Base-by-base conservation (phyloP, 2,888 invertebrate species). In the Dyspetes luteomarginatus region DNA sequence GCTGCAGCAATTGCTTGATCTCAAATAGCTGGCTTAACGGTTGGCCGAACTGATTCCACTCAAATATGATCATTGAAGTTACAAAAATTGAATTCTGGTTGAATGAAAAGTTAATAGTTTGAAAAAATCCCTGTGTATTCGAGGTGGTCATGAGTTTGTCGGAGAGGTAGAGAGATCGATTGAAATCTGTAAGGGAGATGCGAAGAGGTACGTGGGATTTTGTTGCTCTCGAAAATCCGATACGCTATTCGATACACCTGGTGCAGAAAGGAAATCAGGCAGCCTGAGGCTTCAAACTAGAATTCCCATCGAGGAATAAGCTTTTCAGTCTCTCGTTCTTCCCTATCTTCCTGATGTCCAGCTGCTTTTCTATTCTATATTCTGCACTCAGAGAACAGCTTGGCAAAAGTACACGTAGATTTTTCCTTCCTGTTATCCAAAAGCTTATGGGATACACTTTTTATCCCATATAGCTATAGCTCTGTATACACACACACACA, bases 201-300 rank as follows among this genome's bases (percentile, higher is more conserved):
- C 62, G 43, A 43, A 5, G 41, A 36, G 58, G 22, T 3, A 28
- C 9, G 55, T 22, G n/a, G 15, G 30, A 9, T 4, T 28, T 9
- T 45, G 64, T 74, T 74, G 64, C 9, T 19, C 56, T 45, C 26
- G n/a, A 72, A 74, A 74, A 56, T 48, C 56, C 65, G 74, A 74
- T 58, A 55, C 64, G 74, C 65, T 48, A 65, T 74, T 30, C 58
- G 64, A 73, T 73, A 73, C 55, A 73, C 62, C 55, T 64, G 64
- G 28, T 17, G 36, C 64, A 22, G 41, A 45, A 64, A 55, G 56
- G 43, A 22, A 55, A 43, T 26, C 45, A 7, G 15, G 1, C 30
- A 30, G 22, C 4, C 15, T 9, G 17, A 2, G 3, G n/a, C 43
- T 22, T 5, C 52, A 50, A 28, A 50, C 28, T 52, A 12, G 55